A percentile compares a stretch with the other conserved stretches of the same genome.
phyloP scores from a whole-genome alignment of 1,140 invertebrate genomes.

The Ceratina japonica region DNA sequence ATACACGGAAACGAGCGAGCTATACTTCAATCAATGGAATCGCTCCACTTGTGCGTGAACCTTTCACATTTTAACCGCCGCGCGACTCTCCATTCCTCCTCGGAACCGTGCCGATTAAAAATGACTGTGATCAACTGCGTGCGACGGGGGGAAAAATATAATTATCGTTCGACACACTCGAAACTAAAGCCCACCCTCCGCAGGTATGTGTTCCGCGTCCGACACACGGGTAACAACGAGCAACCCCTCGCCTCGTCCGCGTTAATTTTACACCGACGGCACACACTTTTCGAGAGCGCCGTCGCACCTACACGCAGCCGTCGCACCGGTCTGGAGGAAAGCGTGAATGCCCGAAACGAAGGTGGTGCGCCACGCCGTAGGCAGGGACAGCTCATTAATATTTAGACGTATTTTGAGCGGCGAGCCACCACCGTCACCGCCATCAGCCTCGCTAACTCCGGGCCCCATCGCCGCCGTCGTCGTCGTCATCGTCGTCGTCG shows the following conservation, averaged over 20 bases:
- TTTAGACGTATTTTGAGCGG: slow-evolving; percentile 79
- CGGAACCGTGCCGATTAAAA: too few relatives aligned
- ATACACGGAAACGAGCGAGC: neutral
- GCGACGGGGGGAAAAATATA: neutral
- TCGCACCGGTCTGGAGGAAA: slow-evolving; percentile 45
- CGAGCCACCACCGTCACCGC: slow-evolving; percentile 66
- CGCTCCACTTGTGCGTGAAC: neutral
- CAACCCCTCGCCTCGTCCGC: slow-evolving; percentile 30
- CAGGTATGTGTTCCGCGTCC: slow-evolving; percentile 3
- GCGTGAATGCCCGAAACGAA: slow-evolving; percentile 59
- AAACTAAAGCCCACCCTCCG: neutral
- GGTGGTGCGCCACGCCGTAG: slow-evolving; percentile 69
- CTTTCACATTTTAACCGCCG: neutral
- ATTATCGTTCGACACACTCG: neutral
- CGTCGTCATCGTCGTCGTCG: slow-evolving; percentile 56
- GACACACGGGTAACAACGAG: slow-evolving; percentile 13
- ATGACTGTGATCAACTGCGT: neutral
- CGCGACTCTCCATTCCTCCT: neutral
- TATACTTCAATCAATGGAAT: slow-evolving; percentile 10
- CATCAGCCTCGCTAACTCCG: slow-evolving; percentile 58
- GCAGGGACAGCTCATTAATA: slow-evolving; percentile 79
- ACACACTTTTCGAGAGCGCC: slow-evolving; percentile 52
- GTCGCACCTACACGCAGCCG: slow-evolving; percentile 32
- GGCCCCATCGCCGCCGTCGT: slow-evolving; percentile 17
- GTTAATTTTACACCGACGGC: slow-evolving; percentile 46